Conservation (phyloP, 2,797 vertebrate genomes). For the Melanotaenia boesemani region DNA sequence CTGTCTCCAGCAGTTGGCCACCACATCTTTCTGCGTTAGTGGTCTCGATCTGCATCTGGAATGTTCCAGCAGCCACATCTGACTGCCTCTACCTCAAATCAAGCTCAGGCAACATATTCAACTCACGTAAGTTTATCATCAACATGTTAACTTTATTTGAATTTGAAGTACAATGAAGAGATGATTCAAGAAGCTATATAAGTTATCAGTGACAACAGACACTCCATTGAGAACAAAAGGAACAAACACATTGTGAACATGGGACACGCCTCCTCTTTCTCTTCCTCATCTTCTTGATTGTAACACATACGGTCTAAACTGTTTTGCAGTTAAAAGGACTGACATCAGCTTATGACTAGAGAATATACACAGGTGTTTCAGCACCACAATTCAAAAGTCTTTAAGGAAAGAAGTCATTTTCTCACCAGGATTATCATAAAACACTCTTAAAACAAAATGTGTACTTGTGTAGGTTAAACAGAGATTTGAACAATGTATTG, state of each 20-base stretch:
- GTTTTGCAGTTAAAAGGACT: conserved; percentile 67
- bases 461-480: conserved; percentile 37
- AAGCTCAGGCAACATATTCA: conserved; percentile 1
- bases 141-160: conserved; percentile 84
- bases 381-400: conserved; percentile 68
- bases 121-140: conserved; percentile 74
- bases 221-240: conserved; percentile 80
- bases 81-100: background rate
- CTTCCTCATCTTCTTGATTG: conserved; percentile 60
- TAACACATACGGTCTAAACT: conserved; percentile 75
- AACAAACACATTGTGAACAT: conserved; percentile 80
- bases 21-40: background rate
- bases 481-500: conserved; percentile 46
- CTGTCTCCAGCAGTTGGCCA: background rate
- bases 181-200: conserved; percentile 82
- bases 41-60: background rate
- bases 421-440: conserved; percentile 59
- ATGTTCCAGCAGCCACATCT: conserved; percentile 3
- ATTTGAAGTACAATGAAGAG: conserved; percentile 85
- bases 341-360: conserved; percentile 77
- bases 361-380: conserved; percentile 77
- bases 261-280: conserved; percentile 55
- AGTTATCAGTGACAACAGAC: conserved; percentile 85
- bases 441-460: conserved; percentile 43
- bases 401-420: conserved; percentile 58